Conservation (phyloP, 2,888 invertebrate genomes). For the Saturnia japonica region DNA sequence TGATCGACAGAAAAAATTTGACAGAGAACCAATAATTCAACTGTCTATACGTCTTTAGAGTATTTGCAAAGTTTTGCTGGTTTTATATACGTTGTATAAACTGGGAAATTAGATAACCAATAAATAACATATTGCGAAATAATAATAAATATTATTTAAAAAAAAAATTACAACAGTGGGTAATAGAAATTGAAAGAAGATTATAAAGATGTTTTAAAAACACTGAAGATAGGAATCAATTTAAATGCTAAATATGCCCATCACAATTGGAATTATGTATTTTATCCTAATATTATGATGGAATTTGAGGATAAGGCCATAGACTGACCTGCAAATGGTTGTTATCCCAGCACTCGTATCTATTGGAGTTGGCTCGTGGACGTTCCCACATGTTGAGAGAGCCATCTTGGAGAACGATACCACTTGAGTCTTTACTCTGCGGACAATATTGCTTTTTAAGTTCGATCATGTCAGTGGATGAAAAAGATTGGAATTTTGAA, state of each 20-base stretch:
- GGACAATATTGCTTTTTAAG: constrained; percentile 51
- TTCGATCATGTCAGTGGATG: background rate
- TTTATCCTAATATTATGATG: background rate
- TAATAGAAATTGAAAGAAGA: background rate
- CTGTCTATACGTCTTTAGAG: background rate
- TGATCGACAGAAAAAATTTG: background rate
- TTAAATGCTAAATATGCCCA: background rate
- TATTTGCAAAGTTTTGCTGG: background rate
- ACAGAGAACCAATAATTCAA: background rate
- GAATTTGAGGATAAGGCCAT: constrained; percentile 4
- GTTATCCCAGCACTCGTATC: constrained; percentile 91
- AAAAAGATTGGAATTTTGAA: background rate
- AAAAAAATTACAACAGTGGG: too few species aligned
- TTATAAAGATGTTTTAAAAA: background rate
- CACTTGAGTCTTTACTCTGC: constrained; percentile 87
- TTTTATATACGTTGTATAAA: too few species aligned
- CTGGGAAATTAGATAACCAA: too few species aligned
- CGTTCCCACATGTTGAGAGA: constrained; percentile 91
- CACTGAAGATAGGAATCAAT: background rate
- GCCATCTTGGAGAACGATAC: constrained; percentile 85
- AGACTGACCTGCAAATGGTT: constrained; percentile 70
- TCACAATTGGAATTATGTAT: background rate
- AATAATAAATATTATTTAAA: too few species aligned
- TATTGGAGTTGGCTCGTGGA: constrained; percentile 89
- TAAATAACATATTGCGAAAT: too few species aligned